Percentiles rank a stretch among this genome's conserved stretches.
phyloP scores from a whole-genome alignment of 2,888 invertebrate species.

The Acrobasis repandana region DNA sequence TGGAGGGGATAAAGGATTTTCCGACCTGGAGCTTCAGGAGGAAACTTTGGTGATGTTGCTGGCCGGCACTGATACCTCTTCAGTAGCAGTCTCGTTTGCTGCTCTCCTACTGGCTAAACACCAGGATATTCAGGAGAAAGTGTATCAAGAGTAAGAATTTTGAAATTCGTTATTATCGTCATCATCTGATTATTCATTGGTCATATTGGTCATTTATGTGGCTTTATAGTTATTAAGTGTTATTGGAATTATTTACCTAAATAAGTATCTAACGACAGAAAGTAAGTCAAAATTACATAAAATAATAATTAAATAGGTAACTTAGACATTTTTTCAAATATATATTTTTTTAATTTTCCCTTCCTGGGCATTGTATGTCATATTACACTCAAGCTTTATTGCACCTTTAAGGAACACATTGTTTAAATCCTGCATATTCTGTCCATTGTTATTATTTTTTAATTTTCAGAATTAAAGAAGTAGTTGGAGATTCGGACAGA shows the following conservation, averaged over 20 bases:
- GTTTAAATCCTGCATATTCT: background rate
- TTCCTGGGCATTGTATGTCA: too few species aligned
- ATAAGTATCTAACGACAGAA: too few species aligned
- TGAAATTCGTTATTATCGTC: background rate
- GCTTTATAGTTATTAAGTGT: too few species aligned
- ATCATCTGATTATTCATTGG: background rate
- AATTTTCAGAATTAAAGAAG: conserved; percentile 38
- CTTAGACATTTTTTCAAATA: too few species aligned
- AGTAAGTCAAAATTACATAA: too few species aligned
- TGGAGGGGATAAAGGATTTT: conserved; percentile 28
- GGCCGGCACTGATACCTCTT: conserved; percentile 33
- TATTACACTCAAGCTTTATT: too few species aligned
- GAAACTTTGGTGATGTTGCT: conserved; percentile 30
- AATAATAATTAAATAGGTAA: too few species aligned
- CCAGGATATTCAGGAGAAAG: conserved; percentile 58
- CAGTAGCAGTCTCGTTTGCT: conserved; percentile 41
- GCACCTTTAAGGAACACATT: too few species aligned
- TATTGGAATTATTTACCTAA: too few species aligned
- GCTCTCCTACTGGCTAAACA: conserved; percentile 56
- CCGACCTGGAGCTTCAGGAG: conserved; percentile 32
- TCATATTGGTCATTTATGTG: too few species aligned
- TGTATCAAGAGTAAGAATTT: conserved; percentile 48
- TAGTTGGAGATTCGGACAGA: conserved; percentile 37
- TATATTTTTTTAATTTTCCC: too few species aligned
- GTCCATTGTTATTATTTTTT: background rate